Conservation (phyloP, 1,140 invertebrate species). For the Ephestia elutella region DNA sequence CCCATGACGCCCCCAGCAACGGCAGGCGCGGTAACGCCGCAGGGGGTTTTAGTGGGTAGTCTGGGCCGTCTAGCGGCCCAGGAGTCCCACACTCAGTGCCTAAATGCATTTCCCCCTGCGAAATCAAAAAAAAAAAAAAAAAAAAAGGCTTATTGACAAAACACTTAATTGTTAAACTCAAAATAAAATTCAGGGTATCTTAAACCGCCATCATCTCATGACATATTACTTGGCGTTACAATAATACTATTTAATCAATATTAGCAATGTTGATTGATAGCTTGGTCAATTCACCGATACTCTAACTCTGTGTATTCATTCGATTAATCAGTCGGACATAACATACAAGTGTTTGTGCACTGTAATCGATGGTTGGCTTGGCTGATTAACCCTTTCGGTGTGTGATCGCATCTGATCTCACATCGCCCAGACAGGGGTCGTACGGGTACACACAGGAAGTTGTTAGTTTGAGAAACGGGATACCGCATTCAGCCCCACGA, state of each 20-base stretch:
- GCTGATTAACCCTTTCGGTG: slow-evolving; percentile 21
- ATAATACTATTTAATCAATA: neutral
- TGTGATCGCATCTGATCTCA: slow-evolving; percentile 9
- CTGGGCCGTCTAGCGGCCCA: too few species aligned
- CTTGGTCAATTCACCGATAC: neutral
- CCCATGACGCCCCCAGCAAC: too few species aligned
- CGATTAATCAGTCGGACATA: slow-evolving; percentile 23
- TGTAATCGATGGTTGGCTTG: slow-evolving; percentile 20
- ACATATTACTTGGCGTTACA: neutral
- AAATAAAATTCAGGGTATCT: too few species aligned
- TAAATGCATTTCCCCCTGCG: too few species aligned
- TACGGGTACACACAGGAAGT: slow-evolving; percentile 7
- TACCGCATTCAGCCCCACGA: slow-evolving; percentile 11
- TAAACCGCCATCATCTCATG: neutral
- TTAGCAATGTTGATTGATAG: neutral
- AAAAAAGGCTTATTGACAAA: too few species aligned
- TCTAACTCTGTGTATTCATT: neutral
- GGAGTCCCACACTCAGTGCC: too few species aligned
- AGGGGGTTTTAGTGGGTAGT: too few species aligned
- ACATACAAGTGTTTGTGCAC: slow-evolving; percentile 15
- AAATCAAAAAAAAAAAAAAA: too few species aligned
- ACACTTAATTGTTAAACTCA: too few species aligned
- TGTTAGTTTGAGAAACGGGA: slow-evolving; percentile 18
- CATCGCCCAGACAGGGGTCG: slow-evolving; percentile 6
- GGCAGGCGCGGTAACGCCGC: too few species aligned